These are phyloP conservation scores for Neopelma chrysocephalum DNA, from an alignment of 2,797 vertebrate genomes.

Conservation along the genomic window DNA sequence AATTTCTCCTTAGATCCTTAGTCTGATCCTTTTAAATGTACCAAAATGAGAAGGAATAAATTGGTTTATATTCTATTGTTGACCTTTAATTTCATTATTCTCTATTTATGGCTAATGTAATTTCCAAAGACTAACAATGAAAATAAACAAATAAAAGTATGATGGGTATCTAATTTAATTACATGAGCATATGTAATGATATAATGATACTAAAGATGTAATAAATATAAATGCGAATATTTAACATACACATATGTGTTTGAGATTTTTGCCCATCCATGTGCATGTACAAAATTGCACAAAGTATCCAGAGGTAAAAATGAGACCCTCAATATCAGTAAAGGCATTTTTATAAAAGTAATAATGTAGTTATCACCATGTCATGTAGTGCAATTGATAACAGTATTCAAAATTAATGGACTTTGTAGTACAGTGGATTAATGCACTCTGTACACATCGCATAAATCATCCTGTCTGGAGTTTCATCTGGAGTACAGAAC, in stretches of 20 bases:
- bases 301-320: not conserved
- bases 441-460: not conserved
- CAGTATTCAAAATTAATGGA: constrained; percentile 65
- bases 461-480: constrained; percentile 41
- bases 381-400: constrained; percentile 40
- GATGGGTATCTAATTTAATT: not conserved
- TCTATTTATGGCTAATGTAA: not conserved
- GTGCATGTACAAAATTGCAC: not conserved
- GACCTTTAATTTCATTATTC: not conserved
- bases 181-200: fast-evolving
- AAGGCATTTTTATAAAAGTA: constrained; percentile 44
- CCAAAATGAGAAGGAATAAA: fast-evolving
- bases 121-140: not conserved
- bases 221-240: not conserved
- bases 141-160: not conserved
- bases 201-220: not conserved
- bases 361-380: constrained; percentile 31
- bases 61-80: not conserved
- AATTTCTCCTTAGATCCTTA: not conserved
- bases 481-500: constrained; percentile 15
- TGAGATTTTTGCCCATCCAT: not conserved
- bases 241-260: not conserved
- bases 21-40: not conserved
- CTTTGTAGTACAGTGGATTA: constrained; percentile 52
- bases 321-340: not conserved